Evolutionary conservation across 2,113 vertebrate genomes (phyloP).

Genomic region (Madoqua kirkii): DNA sequence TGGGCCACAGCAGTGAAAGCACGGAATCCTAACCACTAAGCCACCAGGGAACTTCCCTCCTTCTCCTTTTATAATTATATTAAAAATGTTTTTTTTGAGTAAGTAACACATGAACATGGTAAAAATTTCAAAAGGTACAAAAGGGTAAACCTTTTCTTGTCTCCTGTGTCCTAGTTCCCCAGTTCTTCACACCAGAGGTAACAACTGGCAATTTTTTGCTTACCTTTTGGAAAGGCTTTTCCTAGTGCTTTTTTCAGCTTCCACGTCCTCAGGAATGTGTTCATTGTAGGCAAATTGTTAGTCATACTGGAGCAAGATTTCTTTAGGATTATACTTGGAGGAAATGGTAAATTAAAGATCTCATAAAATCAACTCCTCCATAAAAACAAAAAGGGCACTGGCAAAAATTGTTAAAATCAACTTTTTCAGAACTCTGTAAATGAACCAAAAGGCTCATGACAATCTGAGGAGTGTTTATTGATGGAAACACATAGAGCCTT

Average conservation of each 20-base stretch:
- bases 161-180: neutral
- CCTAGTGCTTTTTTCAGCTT: neutral
- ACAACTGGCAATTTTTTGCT: neutral
- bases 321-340: neutral
- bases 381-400: neutral
- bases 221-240: neutral
- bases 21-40: neutral
- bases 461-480: neutral
- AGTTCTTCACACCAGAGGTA: neutral
- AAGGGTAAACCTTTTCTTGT: neutral
- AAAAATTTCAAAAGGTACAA: neutral
- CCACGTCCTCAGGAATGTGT: neutral
- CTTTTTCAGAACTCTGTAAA: slow-evolving; percentile 14
- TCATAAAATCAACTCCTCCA: neutral
- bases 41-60: neutral
- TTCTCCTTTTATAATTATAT: neutral
- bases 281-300: neutral
- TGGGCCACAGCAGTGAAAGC: neutral
- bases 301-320: neutral
- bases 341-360: neutral
- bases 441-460: neutral
- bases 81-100: neutral
- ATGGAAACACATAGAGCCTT: neutral
- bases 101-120: neutral
- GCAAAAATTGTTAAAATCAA: neutral